Evolutionary conservation across 2,888 invertebrate genomes (phyloP).

Genomic region (Eurytoma adleriae): DNA sequence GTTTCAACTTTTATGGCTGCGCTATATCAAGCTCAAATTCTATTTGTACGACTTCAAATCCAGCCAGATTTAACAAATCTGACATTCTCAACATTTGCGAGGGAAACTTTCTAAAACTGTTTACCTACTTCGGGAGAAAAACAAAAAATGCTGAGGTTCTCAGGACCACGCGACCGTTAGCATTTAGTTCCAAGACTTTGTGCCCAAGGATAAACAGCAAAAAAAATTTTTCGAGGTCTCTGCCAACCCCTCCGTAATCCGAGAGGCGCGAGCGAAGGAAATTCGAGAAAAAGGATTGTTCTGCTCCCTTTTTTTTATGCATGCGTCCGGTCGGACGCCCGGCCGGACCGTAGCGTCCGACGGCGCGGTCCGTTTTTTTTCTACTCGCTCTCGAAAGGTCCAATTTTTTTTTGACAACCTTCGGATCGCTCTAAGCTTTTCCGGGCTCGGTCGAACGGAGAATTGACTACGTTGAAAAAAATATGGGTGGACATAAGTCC

Average conservation of each 20-base stretch:
- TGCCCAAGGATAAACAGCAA: constrained; percentile 53
- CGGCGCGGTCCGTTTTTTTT: constrained; percentile 21
- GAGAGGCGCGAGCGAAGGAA: constrained; percentile 30
- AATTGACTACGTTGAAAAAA: constrained; percentile 33
- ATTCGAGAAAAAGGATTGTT: constrained; percentile 53
- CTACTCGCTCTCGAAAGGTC: constrained; percentile 26
- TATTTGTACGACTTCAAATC: not conserved
- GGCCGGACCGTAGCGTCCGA: constrained; percentile 40
- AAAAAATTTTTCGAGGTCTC: constrained; percentile 33
- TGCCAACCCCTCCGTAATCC: no score
- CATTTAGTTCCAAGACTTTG: constrained; percentile 50
- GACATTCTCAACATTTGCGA: not conserved
- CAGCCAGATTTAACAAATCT: constrained; percentile 2
- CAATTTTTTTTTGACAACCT: constrained; percentile 55
- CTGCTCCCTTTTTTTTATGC: constrained; percentile 43
- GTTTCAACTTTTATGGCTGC: constrained; percentile 2
- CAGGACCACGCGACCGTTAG: constrained; percentile 53
- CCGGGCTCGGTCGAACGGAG: constrained; percentile 6
- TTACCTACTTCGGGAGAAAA: constrained; percentile 22
- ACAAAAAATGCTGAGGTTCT: constrained; percentile 43
- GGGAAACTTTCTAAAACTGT: constrained; percentile 47
- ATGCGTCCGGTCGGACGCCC: constrained; percentile 29
- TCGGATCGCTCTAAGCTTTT: constrained; percentile 34
- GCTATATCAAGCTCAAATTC: constrained; percentile 8
- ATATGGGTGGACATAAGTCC: constrained; percentile 14